Evolutionary conservation across 2,888 invertebrate genomes (phyloP).

Genomic region (Masnerella sp.): DNA sequence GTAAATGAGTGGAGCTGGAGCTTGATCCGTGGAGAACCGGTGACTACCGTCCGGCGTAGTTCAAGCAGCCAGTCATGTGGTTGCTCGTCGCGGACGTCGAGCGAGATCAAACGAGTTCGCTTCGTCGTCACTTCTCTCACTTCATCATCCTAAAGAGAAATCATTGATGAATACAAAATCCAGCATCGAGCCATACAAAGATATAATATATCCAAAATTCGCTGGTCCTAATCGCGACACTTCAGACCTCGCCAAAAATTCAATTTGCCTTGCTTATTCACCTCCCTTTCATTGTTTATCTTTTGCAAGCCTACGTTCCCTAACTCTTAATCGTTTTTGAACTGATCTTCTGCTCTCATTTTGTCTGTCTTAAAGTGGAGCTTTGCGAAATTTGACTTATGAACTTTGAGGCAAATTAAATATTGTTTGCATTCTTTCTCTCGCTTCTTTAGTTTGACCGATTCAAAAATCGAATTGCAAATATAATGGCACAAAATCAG

Average conservation of each 20-base stretch:
- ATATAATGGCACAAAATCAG: slow-evolving; percentile 42
- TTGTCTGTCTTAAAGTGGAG: slow-evolving; percentile 44
- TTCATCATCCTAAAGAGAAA: slow-evolving; percentile 71
- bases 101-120: slow-evolving; percentile 48
- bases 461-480: slow-evolving; percentile 25
- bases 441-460: background rate
- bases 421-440: slow-evolving; percentile 12
- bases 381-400: slow-evolving; percentile 19
- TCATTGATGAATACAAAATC: slow-evolving; percentile 48
- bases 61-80: slow-evolving; percentile 67
- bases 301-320: slow-evolving; percentile 1
- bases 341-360: background rate
- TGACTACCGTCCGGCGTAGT: slow-evolving; percentile 4
- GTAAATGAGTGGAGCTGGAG: slow-evolving; percentile 20
- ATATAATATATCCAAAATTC: slow-evolving; percentile 5
- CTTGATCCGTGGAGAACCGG: slow-evolving; percentile 11
- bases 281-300: slow-evolving; percentile 3
- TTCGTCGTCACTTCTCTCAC: slow-evolving; percentile 53
- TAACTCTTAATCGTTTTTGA: background rate
- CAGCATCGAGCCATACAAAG: slow-evolving; percentile 7
- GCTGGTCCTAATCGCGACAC: slow-evolving; percentile 24
- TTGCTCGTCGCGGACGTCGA: slow-evolving; percentile 51
- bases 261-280: slow-evolving; percentile 50
- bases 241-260: slow-evolving; percentile 33
- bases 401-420: slow-evolving; percentile 48